Percentiles rank a stretch among this genome's conserved stretches.
These are phyloP conservation scores for Agriotes lineatus DNA, from an alignment of 2,888 invertebrate species.

Conservation along the genomic window DNA sequence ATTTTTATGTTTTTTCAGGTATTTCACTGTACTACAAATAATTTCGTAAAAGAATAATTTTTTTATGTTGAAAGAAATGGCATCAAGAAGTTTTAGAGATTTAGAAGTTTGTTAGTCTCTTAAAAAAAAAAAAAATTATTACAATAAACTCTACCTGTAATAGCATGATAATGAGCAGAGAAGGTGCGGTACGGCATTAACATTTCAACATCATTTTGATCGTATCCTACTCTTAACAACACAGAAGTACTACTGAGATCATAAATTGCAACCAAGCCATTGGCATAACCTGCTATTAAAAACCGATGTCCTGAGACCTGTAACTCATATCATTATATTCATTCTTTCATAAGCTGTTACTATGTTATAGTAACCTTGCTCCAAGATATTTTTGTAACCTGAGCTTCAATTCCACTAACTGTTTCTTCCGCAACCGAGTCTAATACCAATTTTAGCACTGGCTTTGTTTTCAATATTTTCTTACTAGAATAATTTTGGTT, in stretches of 20 bases:
- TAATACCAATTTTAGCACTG: constrained; percentile 65
- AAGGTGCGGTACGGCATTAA: constrained; percentile 73
- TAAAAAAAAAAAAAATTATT: no score
- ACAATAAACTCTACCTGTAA: constrained; percentile 75
- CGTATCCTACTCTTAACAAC: constrained; percentile 63
- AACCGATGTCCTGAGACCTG: constrained; percentile 69
- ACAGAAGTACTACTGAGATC: constrained; percentile 70
- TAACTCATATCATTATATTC: no score
- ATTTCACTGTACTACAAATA: neutral
- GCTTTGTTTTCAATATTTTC: constrained; percentile 66
- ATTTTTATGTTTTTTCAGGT: neutral
- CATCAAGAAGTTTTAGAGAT: no score
- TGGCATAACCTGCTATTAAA: constrained; percentile 77
- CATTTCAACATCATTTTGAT: constrained; percentile 63
- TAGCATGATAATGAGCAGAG: constrained; percentile 70
- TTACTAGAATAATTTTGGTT: constrained; percentile 67
- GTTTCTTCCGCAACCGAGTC: constrained; percentile 54
- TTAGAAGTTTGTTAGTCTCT: no score
- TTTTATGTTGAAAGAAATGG: no score
- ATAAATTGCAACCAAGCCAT: constrained; percentile 76
- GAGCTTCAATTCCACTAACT: constrained; percentile 59
- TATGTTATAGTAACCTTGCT: constrained; percentile 67
- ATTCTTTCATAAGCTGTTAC: no score
- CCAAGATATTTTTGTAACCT: constrained; percentile 69
- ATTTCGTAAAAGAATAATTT: no score